Evolutionary conservation across 2,888 invertebrate species (phyloP).

Genomic region (Eupithecia vulgata): DNA sequence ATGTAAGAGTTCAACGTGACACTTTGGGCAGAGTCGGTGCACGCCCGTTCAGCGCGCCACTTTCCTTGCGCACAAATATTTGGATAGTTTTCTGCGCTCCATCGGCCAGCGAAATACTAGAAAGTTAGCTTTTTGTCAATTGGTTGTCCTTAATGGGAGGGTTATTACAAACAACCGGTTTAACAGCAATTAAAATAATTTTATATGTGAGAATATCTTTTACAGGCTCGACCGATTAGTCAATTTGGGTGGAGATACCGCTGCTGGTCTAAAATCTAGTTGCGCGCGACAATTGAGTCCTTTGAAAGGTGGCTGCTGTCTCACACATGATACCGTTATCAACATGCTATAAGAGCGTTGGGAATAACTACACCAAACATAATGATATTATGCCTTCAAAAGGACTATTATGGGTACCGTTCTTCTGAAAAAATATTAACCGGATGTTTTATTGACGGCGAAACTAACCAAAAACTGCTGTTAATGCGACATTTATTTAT

Average conservation of each 20-base stretch:
- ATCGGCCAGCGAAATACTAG: conserved; percentile 42
- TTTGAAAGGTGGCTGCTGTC: conserved; percentile 17
- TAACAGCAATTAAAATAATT: conserved; percentile 43
- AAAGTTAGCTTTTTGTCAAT: conserved; percentile 46
- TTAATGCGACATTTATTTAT: not conserved
- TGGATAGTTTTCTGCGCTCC: conserved; percentile 60
- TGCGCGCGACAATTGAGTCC: conserved; percentile 20
- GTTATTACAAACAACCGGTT: conserved; percentile 45
- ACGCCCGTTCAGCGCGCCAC: conserved; percentile 76
- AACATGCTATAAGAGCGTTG: conserved; percentile 19
- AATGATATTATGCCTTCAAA: not conserved
- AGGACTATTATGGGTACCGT: not conserved
- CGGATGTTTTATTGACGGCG: not conserved
- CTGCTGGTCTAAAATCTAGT: conserved; percentile 20
- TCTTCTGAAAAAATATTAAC: not conserved
- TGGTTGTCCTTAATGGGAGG: conserved; percentile 47
- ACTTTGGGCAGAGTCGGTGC: conserved; percentile 69
- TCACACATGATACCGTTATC: conserved; percentile 19
- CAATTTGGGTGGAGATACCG: conserved; percentile 31
- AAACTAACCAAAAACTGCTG: not conserved
- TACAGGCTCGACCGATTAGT: conserved; percentile 41
- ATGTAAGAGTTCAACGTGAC: conserved; percentile 84
- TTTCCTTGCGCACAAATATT: conserved; percentile 77
- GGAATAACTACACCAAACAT: conserved; percentile 2
- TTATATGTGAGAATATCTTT: conserved; percentile 40